A percentile compares a stretch with the other conserved stretches of the same genome.
phyloP scores from a whole-genome alignment of 2,888 invertebrate genomes.

The Rhaphigaster nebulosa region DNA sequence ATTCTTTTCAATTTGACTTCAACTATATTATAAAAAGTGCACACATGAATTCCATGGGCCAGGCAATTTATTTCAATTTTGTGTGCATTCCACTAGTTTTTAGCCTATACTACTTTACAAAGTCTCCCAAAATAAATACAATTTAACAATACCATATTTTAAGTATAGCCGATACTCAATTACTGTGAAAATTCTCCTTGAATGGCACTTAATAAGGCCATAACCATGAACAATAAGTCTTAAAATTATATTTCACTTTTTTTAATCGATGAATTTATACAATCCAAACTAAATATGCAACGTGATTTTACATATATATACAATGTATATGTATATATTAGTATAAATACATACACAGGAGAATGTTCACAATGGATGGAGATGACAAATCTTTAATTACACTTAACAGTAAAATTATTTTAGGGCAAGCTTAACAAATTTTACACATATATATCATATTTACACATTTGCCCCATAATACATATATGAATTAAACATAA shows the following conservation, averaged over 20 bases:
- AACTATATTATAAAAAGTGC: slow-evolving; percentile 61
- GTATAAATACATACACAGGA: slow-evolving; percentile 41
- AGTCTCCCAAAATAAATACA: slow-evolving; percentile 58
- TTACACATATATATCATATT: slow-evolving; percentile 37
- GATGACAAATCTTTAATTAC: slow-evolving; percentile 42
- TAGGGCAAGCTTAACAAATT: slow-evolving; percentile 44
- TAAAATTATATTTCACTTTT: not conserved
- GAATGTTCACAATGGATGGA: slow-evolving; percentile 61
- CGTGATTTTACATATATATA: slow-evolving; percentile 30
- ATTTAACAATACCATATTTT: slow-evolving; percentile 50
- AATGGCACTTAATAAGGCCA: slow-evolving; percentile 58
- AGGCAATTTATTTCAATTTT: slow-evolving; percentile 62
- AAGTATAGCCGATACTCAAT: slow-evolving; percentile 56
- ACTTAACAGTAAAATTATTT: slow-evolving; percentile 42
- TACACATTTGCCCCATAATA: slow-evolving; percentile 18
- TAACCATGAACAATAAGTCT: slow-evolving; percentile 12
- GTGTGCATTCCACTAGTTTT: slow-evolving; percentile 57
- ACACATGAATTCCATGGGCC: slow-evolving; percentile 66
- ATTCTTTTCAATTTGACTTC: slow-evolving; percentile 57
- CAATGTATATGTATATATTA: slow-evolving; percentile 29
- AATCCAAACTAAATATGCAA: not conserved
- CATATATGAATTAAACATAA: slow-evolving; percentile 28
- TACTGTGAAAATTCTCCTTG: slow-evolving; percentile 62
- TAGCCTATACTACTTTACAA: slow-evolving; percentile 55
- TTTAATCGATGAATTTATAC: not conserved